Base-by-base conservation (phyloP, 64 coral and sea anemone species). In the Pachyseris speciosa region DNA sequence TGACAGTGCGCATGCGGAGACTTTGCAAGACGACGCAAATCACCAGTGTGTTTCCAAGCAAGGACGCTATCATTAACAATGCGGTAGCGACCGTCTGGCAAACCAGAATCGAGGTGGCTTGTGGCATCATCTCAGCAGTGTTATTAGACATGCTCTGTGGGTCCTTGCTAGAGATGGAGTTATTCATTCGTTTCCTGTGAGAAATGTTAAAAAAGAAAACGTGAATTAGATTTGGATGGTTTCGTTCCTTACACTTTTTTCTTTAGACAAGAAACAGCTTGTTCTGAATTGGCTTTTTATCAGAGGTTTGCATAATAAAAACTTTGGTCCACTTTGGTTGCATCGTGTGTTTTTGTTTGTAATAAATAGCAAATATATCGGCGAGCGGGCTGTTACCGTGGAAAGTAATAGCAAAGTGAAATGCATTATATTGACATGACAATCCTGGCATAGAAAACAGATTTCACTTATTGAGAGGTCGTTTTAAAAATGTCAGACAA, bases 41-140 rank as follows among this genome's bases (percentile, higher is more conserved):
- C 30, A 92, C 89, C 0, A 92, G 45, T 10, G 34, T 60, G 69
- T 92, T 92, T 8, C 89, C 89, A 43, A 92, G 15, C 8, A 92
- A 59, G 38, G 89, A 80, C 17, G 55, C 49, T 20, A 84, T 67
- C 24, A 55, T 38, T 12, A 92, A 68, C 19, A 92, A 7, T 0
- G 66, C 5, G 20, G 50, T 39, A 3, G 53, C 19, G 30, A 81
- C 20, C n/a, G 52, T 40, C 34, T 81, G 9, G 52, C 19, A 61
- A 9, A 81, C 26, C 7, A 36, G 33, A 61, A 60, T 63, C 2
- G 31, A 38, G 19, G 55, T 3, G 4, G 3, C 51, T 57, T 7
- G 31, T 11, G 49, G 28, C 49, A 13, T 16, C 7, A 16, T 61
- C 9, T 61, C 52, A 16, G 15, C 8, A 11, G 52, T 61, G 12